Base-by-base conservation (phyloP, 1,140 invertebrate genomes). In the Eumaeus atala region DNA sequence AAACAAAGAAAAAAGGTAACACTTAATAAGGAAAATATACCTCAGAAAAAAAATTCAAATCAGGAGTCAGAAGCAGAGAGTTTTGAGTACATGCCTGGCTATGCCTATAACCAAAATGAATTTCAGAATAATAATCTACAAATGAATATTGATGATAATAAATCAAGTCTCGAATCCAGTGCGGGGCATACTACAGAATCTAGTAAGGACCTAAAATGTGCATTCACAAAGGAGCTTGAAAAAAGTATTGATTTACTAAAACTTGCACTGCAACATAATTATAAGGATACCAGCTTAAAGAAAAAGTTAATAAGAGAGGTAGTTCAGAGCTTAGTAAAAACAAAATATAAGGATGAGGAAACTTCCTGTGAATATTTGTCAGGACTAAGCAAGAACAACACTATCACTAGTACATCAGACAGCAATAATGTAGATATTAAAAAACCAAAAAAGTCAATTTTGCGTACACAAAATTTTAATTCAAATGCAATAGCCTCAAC, bases 31-130 rank as follows among this genome's bases (percentile, higher is more conserved):
- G 60, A 66, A 57, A 68, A 67, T 58, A 16, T 63, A 11, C 59
- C 59, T 34, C 66, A 67, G 55, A 77, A 79, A 11, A 83, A 76
- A 59, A 77, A 55, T 64, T 74, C 62, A 34, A 77, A 77, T 18
- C 77, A 78, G 61, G 58, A 87, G 59, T 87, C 85, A 18, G 78
- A 77, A 66, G 83, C 84, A 9, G 84, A 88, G 51, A 88, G 86
- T 60, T 88, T 88, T 73, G 87, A 88, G 75, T 88, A 88, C 56
- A 81, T 88, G 84, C 86, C 85, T 52, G 87, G 84, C 5, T 75
- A 87, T 67, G 72, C 87, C 51, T 88, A 86, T 62, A 71, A 82
- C 64, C 76, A 81, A 61, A 86, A 85, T 51, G 69, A 80, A 66
- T 52, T 71, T 38, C 55, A 67, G 61, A 55, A 70, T 18, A 48